Evolutionary conservation across 1,140 invertebrate genomes (phyloP).

Genomic region (Scaptomyza graminum): DNA sequence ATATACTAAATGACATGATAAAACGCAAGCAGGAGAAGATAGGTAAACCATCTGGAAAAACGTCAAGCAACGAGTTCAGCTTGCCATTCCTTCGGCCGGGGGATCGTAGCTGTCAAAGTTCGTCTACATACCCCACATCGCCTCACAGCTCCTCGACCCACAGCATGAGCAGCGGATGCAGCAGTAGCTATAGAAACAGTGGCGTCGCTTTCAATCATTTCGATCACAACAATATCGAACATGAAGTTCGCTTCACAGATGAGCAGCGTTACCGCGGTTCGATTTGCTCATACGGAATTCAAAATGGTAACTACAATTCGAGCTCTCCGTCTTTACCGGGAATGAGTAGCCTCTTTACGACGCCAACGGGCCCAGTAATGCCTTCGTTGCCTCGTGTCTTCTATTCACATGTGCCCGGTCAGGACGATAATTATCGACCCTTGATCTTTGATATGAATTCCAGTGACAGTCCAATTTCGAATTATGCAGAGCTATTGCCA

Average conservation of each 20-base stretch:
- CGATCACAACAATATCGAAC: neutral
- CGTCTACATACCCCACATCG: too few relatives aligned
- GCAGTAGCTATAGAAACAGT: too few relatives aligned
- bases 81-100: neutral
- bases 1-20: too few relatives aligned
- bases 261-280: too few relatives aligned
- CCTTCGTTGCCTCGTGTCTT: constrained; percentile 18
- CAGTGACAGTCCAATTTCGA: neutral
- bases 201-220: neutral
- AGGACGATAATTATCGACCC: neutral
- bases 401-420: neutral
- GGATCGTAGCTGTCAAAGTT: too few relatives aligned
- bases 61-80: constrained; percentile 4
- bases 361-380: constrained; percentile 27
- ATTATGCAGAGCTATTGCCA: constrained; percentile 1
- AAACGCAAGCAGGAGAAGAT: too few relatives aligned
- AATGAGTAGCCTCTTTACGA: constrained; percentile 25
- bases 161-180: neutral
- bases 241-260: neutral
- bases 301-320: too few relatives aligned
- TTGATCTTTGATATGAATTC: constrained; percentile 16
- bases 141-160: constrained; percentile 4
- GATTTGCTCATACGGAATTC: too few relatives aligned
- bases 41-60: too few relatives aligned
- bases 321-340: neutral